phyloP scores from a whole-genome alignment of 2,888 invertebrate genomes.

The Thyatira batis region DNA sequence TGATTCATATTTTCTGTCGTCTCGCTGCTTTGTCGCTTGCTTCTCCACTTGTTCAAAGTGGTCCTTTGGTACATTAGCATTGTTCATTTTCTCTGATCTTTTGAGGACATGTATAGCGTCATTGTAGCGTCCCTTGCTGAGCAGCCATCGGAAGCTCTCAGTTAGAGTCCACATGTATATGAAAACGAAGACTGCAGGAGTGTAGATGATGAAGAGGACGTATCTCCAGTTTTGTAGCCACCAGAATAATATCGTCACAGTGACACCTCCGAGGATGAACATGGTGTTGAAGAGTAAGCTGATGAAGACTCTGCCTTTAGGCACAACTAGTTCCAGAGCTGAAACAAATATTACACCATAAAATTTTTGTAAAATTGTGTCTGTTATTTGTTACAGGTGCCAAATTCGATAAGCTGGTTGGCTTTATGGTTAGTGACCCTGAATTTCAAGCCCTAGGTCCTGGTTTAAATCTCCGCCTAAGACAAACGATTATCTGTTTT shows the following conservation, averaged over 20 bases:
- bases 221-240: conserved; percentile 75
- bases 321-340: conserved; percentile 74
- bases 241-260: conserved; percentile 70
- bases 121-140: conserved; percentile 85
- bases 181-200: conserved; percentile 65
- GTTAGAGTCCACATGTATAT: conserved; percentile 69
- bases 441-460: no score
- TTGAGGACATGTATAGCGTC: conserved; percentile 84
- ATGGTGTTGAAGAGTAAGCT: conserved; percentile 76
- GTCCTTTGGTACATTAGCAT: conserved; percentile 71
- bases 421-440: no score
- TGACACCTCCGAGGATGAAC: conserved; percentile 75
- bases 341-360: conserved; percentile 27
- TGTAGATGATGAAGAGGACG: conserved; percentile 71
- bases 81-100: conserved; percentile 85
- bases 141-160: conserved; percentile 74
- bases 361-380: background rate
- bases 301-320: conserved; percentile 73
- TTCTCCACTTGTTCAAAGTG: conserved; percentile 73
- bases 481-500: no score
- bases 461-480: no score
- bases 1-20: conserved; percentile 62
- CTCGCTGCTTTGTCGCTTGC: conserved; percentile 66
- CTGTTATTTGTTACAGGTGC: no score
- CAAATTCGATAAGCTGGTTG: no score